These are phyloP conservation scores for Myrmecobius fasciatus DNA, from an alignment of 2,113 vertebrate genomes.

Conservation along the genomic window DNA sequence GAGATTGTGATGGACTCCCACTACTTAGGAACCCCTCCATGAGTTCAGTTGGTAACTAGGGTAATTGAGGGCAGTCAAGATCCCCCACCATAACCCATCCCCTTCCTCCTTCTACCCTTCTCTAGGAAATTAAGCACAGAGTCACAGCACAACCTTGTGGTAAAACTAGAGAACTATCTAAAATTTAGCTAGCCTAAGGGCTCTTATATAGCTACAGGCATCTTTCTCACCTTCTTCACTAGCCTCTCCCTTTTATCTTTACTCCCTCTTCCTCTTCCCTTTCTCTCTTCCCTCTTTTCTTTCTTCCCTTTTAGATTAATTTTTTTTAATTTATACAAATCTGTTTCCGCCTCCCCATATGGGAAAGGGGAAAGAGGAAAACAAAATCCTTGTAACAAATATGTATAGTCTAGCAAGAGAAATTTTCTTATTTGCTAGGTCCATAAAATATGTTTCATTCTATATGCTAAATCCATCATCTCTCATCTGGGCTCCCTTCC, in stretches of 20 bases:
- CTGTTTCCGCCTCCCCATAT: background rate
- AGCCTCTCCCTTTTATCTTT: background rate
- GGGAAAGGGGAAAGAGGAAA: background rate
- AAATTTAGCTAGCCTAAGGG: background rate
- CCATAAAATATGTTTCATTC: background rate
- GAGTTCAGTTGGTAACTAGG: constrained; percentile 26
- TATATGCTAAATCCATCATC: background rate
- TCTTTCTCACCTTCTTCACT: background rate
- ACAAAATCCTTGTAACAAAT: background rate
- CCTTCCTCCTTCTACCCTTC: rapidly evolving
- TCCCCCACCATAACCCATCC: background rate
- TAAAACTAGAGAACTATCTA: background rate
- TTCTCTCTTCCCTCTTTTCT: background rate
- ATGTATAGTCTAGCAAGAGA: background rate
- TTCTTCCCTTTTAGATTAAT: background rate
- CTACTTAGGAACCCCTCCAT: background rate
- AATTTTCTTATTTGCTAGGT: background rate
- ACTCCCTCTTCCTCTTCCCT: too few relatives aligned
- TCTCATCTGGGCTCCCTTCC: background rate
- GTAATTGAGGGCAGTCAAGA: background rate
- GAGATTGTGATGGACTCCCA: background rate
- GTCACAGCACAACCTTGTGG: constrained; percentile 74
- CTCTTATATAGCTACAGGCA: background rate
- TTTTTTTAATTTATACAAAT: background rate
- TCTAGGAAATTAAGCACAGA: constrained; percentile 28